Conservation (phyloP, 2,113 vertebrate genomes). For the Dipodomys merriami region DNA sequence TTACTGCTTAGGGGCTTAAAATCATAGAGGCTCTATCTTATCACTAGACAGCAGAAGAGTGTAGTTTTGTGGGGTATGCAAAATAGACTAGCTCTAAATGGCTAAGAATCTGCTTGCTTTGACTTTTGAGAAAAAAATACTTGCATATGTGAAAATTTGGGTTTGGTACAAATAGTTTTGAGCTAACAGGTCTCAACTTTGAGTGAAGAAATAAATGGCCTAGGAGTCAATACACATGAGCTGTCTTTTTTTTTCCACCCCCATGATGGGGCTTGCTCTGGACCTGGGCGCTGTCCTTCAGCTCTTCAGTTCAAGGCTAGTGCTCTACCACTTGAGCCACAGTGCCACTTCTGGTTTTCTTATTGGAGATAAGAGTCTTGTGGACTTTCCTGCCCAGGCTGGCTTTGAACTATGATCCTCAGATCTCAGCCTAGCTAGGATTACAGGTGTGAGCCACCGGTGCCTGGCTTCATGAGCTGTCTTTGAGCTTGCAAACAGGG, state of each 20-base stretch:
- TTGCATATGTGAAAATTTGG: neutral
- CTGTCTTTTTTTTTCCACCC: neutral
- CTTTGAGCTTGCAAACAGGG: neutral
- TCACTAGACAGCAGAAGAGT: neutral
- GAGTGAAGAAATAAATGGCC: neutral
- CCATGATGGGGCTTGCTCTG: too few species aligned
- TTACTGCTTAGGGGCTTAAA: fast-evolving
- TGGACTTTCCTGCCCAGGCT: too few species aligned
- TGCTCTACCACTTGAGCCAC: too few species aligned
- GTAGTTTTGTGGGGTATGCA: neutral
- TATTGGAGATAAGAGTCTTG: too few species aligned
- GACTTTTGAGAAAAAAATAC: neutral
- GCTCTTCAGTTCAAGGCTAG: too few species aligned
- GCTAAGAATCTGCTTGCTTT: neutral
- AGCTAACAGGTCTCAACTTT: neutral
- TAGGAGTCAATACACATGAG: neutral
- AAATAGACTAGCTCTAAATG: neutral
- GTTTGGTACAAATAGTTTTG: neutral
- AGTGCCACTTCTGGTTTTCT: too few species aligned
- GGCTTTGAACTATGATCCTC: too few species aligned
- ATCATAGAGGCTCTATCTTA: neutral
- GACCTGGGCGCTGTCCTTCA: too few species aligned
- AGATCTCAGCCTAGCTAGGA: too few species aligned
- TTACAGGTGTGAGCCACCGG: too few species aligned
- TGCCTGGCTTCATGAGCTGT: too few species aligned